A percentile compares a stretch with the other conserved stretches of the same genome.
phyloP scores from a whole-genome alignment of 2,113 vertebrate genomes.

The Baryphthengus martii region DNA sequence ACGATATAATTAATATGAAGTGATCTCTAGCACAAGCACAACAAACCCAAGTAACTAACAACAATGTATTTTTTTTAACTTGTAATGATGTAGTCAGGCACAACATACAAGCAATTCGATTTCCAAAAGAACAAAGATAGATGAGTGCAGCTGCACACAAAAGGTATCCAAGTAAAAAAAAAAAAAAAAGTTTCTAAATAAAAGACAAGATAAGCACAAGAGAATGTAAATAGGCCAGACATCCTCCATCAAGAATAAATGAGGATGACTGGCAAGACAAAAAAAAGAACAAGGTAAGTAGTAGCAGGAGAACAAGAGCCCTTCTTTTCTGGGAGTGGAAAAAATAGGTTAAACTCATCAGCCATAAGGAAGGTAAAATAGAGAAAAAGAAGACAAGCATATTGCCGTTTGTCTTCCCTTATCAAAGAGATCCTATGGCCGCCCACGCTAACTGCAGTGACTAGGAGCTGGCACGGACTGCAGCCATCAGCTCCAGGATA shows the following conservation, averaged over 20 bases:
- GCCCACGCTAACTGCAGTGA: fast-evolving
- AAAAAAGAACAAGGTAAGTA: neutral
- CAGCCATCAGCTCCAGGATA: neutral
- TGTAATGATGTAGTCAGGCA: neutral
- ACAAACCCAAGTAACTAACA: neutral
- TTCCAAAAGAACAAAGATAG: neutral
- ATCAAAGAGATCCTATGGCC: neutral
- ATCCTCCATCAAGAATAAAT: neutral
- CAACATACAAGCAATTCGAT: neutral
- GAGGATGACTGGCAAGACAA: neutral
- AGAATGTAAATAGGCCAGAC: neutral
- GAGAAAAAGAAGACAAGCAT: neutral
- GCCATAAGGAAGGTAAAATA: neutral
- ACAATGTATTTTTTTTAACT: neutral
- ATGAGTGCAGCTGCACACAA: neutral
- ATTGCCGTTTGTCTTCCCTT: neutral
- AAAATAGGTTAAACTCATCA: neutral
- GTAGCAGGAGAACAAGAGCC: neutral
- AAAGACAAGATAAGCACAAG: neutral
- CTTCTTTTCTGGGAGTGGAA: neutral
- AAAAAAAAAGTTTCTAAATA: neutral
- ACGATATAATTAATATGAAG: neutral
- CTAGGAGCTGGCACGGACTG: neutral
- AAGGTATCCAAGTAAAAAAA: neutral
- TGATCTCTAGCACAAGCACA: neutral